Evolutionary conservation across 2,888 invertebrate genomes (phyloP).

Genomic region (Atethmia centrago): DNA sequence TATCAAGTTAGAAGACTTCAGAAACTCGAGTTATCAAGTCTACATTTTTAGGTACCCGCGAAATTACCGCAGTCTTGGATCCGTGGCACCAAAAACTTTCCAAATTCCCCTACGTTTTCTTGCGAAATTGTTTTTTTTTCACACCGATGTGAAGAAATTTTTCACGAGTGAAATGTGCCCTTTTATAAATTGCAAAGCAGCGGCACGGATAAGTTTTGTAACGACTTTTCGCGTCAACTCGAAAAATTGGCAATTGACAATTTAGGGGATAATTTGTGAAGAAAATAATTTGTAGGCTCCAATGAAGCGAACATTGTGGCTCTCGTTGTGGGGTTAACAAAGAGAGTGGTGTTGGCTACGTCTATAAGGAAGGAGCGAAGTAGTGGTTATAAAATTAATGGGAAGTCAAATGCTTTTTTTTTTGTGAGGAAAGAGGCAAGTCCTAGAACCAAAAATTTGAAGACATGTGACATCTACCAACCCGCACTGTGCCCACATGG

Average conservation of each 20-base stretch:
- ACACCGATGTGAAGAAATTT: conserved; percentile 48
- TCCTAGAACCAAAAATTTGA: too few species aligned
- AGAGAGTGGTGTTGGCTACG: neutral
- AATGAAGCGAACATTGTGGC: conserved; percentile 32
- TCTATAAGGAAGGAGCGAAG: conserved; percentile 1
- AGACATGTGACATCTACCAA: too few species aligned
- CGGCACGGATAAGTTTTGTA: conserved; percentile 74
- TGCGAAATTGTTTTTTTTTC: conserved; percentile 72
- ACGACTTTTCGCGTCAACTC: conserved; percentile 69
- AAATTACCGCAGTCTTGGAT: conserved; percentile 66
- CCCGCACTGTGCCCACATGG: too few species aligned
- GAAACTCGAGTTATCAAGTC: conserved; percentile 68
- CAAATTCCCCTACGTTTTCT: conserved; percentile 68
- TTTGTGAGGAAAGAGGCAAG: too few species aligned
- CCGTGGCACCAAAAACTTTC: conserved; percentile 67
- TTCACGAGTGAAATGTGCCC: conserved; percentile 66
- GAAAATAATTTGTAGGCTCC: conserved; percentile 58
- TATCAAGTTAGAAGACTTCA: conserved; percentile 56
- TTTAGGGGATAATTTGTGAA: conserved; percentile 65
- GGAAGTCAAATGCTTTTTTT: neutral
- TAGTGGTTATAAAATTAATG: neutral
- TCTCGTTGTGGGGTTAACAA: conserved; percentile 9
- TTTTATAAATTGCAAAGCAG: conserved; percentile 73
- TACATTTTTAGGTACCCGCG: conserved; percentile 44
- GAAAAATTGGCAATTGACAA: conserved; percentile 76